Evolutionary conservation across 1,140 invertebrate genomes (phyloP), one percentile per base, ranked within the genome.

Genomic region (Physella acuta): DNA sequence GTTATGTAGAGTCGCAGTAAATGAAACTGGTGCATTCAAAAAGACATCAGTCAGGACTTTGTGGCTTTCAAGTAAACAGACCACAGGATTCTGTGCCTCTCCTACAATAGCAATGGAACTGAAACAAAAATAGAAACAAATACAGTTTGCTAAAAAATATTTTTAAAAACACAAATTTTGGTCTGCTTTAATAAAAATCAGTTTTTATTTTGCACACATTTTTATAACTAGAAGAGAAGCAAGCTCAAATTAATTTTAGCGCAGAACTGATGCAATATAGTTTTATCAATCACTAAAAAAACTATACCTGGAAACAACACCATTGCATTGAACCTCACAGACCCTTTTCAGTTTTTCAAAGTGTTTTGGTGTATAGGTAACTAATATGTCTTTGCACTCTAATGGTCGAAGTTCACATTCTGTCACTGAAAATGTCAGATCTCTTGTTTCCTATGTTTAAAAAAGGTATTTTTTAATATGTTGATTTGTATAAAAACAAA

Each of bases 51-150:
- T 62, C 56, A 81, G 60, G 14, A 39, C 17, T 5, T 82, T 26
- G 20, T 78, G 60, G 75, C 76, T 76, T n/a, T 75, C 69, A 37
- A 77, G 33, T 14, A 84, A 70, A 65, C 77, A 81, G 0, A 79
- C 80, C 30, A 76, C 55, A 0, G 80, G 80, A 0, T 59, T 68
- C 72, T 84, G 81, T n/a, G 78, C 80, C 68, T 84, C 81, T 5
- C 64, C 81, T 68, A 63, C 16, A 37, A 62, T 11, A 20, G 33
- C 37, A 39, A 62, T 8, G 31, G 11, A 39, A 53, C n/a, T 34
- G 49, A 52, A 20, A 39, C 3, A 63, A 24, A 20, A 44, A 44
- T 28, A n/a, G 44, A 17, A 24, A 63, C 14, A n/a, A 63, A 8
- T 17, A 63, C 3, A 63, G 3, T 20, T 63, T 17, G 3, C 37